Conservation (phyloP, 2,113 vertebrate genomes). For the Triplophysa siluroides region DNA sequence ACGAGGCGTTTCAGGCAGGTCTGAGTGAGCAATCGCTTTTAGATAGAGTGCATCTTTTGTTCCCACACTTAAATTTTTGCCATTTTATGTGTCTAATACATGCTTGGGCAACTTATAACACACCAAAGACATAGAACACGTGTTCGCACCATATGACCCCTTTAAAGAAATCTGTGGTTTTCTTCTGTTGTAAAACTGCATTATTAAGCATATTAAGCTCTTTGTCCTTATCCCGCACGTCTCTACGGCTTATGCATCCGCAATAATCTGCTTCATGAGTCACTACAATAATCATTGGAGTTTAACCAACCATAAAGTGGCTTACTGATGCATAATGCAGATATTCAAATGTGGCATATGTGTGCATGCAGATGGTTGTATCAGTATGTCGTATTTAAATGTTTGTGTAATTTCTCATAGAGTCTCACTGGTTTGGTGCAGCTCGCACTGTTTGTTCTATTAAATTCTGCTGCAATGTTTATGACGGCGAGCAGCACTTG, state of each 20-base stretch:
- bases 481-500: neutral
- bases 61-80: too few relatives aligned
- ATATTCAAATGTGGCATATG: constrained; percentile 45
- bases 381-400: constrained; percentile 27
- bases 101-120: too few relatives aligned
- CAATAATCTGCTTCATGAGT: constrained; percentile 39
- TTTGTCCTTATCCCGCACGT: neutral
- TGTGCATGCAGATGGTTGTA: constrained; percentile 15
- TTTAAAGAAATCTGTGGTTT: constrained; percentile 1
- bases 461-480: constrained; percentile 14
- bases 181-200: neutral
- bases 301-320: constrained; percentile 39
- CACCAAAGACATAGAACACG: too few relatives aligned
- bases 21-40: too few relatives aligned
- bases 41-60: too few relatives aligned
- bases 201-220: constrained; percentile 9
- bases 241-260: neutral
- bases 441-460: neutral
- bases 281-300: constrained; percentile 33
- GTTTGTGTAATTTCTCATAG: constrained; percentile 14
- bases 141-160: too few relatives aligned
- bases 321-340: constrained; percentile 37
- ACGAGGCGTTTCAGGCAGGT: too few relatives aligned
- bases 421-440: neutral
- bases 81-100: too few relatives aligned